phyloP scores from a whole-genome alignment of 2,797 vertebrate genomes.

The Pygocentrus nattereri region DNA sequence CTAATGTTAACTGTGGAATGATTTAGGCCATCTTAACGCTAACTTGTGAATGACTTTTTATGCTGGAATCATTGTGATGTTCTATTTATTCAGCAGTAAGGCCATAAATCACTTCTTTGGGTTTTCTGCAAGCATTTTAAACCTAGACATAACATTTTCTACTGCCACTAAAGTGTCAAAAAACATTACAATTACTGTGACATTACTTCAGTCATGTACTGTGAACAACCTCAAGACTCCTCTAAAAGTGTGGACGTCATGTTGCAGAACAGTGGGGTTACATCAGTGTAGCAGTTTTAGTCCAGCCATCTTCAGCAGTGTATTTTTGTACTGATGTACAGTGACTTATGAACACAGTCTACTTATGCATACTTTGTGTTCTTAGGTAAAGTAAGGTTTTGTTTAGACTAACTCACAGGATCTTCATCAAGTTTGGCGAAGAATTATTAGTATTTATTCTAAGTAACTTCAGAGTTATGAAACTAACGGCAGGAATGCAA shows the following conservation, averaged over 20 bases:
- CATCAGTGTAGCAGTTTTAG: background rate
- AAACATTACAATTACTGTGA: background rate
- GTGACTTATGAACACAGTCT: background rate
- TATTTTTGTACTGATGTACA: too few relatives aligned
- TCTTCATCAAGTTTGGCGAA: background rate
- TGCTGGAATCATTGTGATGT: conserved; percentile 11
- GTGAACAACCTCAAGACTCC: background rate
- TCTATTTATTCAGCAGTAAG: conserved; percentile 8
- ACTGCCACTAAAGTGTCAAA: background rate
- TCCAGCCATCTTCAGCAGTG: background rate
- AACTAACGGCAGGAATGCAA: background rate
- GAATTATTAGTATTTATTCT: background rate
- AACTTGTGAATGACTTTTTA: conserved; percentile 1
- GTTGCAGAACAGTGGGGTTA: background rate
- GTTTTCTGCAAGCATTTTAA: conserved; percentile 1
- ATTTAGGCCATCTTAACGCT: background rate
- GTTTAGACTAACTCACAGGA: background rate
- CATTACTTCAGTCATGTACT: background rate
- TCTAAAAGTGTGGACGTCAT: background rate
- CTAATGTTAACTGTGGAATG: background rate
- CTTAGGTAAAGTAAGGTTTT: background rate
- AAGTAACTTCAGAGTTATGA: background rate
- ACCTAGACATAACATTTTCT: conserved; percentile 19
- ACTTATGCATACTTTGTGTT: background rate
- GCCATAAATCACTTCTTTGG: background rate